Evolutionary conservation across 2,113 vertebrate genomes (phyloP).

Genomic region (Chaetops frenatus): DNA sequence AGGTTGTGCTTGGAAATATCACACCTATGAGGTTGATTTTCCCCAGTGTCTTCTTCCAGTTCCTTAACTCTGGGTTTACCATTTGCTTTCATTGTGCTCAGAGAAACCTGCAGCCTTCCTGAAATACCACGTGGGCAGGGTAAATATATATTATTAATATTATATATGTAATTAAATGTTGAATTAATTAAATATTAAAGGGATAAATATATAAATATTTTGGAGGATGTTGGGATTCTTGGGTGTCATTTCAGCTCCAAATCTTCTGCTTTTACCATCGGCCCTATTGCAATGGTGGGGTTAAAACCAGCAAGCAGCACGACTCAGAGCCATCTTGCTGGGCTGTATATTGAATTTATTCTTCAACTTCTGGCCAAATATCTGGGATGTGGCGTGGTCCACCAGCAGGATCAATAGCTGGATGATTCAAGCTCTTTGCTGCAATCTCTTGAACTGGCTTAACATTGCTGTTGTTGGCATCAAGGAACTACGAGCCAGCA

Average conservation of each 20-base stretch:
- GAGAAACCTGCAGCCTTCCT: not conserved
- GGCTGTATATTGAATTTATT: not conserved
- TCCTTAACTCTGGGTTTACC: not conserved
- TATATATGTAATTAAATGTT: not conserved
- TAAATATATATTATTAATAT: not conserved
- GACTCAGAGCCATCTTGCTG: not conserved
- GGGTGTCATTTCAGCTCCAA: not conserved
- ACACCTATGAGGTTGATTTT: not conserved
- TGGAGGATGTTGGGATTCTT: not conserved
- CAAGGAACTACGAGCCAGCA: not conserved
- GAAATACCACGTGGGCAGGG: fast-evolving
- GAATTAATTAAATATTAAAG: not conserved
- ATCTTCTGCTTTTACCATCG: not conserved
- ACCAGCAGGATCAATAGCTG: not conserved
- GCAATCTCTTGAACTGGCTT: not conserved
- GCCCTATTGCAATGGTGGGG: too few species aligned
- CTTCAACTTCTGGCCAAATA: not conserved
- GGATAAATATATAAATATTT: not conserved
- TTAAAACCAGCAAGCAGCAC: not conserved
- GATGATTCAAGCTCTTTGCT: not conserved
- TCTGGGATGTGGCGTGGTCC: fast-evolving
- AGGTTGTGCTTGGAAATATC: not conserved
- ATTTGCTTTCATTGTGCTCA: not conserved
- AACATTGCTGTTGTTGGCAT: fast-evolving
- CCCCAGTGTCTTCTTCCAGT: not conserved